Conservation (phyloP, 2,797 vertebrate genomes). For the Alcedo atthis region DNA sequence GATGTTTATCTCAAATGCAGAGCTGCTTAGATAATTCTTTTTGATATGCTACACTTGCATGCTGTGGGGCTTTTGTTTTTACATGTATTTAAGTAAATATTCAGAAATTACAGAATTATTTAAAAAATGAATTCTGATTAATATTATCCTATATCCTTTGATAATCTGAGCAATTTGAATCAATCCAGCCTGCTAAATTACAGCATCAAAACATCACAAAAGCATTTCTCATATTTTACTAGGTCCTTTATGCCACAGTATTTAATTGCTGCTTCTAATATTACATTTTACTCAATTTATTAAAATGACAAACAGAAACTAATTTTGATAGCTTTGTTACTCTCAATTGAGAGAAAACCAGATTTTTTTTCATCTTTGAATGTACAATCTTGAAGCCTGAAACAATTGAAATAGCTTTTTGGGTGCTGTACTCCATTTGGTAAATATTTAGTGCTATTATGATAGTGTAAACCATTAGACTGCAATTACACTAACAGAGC, state of each 20-base stretch:
- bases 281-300: not conserved
- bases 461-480: slow-evolving; percentile 71
- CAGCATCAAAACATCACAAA: not conserved
- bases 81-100: not conserved
- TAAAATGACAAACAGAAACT: not conserved
- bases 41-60: accelerated
- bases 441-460: slow-evolving; percentile 78
- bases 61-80: not conserved
- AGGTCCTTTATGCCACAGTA: not conserved
- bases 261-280: not conserved
- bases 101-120: not conserved
- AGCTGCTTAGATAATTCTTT: not conserved
- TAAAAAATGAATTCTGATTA: not conserved
- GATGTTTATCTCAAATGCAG: not conserved
- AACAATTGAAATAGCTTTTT: slow-evolving; percentile 73
- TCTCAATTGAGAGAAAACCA: not conserved
- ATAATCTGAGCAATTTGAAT: not conserved
- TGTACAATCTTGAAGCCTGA: slow-evolving; percentile 42
- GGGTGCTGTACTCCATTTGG: slow-evolving; percentile 66
- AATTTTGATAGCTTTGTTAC: slow-evolving; percentile 19
- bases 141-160: not conserved
- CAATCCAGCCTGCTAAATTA: not conserved
- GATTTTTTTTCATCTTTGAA: slow-evolving; percentile 19
- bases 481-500: slow-evolving; percentile 71
- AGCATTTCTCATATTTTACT: not conserved